A percentile compares a stretch with the other conserved stretches of the same genome.
phyloP scores from a whole-genome alignment of 2,113 vertebrate genomes.

The Penelope pileata region DNA sequence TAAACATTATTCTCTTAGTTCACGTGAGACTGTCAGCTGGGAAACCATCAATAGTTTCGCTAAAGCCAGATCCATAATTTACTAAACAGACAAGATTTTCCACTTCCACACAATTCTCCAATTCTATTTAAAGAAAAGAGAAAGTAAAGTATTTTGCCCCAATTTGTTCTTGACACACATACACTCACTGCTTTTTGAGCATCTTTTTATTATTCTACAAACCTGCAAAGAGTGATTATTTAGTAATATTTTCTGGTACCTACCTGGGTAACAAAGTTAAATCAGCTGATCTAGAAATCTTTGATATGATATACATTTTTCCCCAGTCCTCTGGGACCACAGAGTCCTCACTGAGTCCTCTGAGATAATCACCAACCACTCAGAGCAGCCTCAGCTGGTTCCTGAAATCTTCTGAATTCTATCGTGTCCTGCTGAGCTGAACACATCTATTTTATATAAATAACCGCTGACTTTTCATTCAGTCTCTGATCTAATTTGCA shows the following conservation, averaged over 20 bases:
- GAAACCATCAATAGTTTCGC: not conserved
- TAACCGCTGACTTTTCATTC: not conserved
- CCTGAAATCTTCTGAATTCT: not conserved
- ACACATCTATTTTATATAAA: constrained; percentile 27
- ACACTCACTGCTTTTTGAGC: not conserved
- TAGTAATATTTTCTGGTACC: not conserved
- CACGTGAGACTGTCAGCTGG: fast-evolving
- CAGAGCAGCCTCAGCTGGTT: not conserved
- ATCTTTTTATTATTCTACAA: not conserved
- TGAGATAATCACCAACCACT: not conserved
- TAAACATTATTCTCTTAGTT: not conserved
- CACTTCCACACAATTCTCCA: not conserved
- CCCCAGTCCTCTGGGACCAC: not conserved
- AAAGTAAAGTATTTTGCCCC: not conserved
- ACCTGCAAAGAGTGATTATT: not conserved
- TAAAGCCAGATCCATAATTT: not conserved
- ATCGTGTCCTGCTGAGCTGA: constrained; percentile 8
- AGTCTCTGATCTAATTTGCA: constrained; percentile 21
- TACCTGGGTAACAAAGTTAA: not conserved
- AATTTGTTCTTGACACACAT: not conserved
- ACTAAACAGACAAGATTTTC: not conserved
- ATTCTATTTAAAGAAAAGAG: not conserved
- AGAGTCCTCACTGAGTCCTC: not conserved
- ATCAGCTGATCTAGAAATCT: not conserved
- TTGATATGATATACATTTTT: fast-evolving